Percentiles rank a stretch among this genome's conserved stretches.
These are phyloP conservation scores for Lepidotrigona ventralis DNA, from an alignment of 1,140 invertebrate genomes.

Conservation along the genomic window DNA sequence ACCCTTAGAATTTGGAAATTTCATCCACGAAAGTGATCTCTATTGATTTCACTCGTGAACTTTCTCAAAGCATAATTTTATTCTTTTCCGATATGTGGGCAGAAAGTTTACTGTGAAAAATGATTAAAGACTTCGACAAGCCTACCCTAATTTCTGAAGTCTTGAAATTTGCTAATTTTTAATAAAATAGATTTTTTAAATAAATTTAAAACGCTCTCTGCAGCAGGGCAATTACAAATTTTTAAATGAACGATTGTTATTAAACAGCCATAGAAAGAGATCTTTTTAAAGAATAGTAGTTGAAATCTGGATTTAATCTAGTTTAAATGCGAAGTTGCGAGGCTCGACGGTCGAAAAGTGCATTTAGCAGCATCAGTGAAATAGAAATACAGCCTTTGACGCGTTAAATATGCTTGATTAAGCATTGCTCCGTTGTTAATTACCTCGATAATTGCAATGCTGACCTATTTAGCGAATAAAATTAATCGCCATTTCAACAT, in stretches of 20 bases:
- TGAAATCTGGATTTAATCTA: neutral
- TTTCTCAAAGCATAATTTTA: neutral
- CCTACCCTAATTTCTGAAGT: neutral
- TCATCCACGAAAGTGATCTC: neutral
- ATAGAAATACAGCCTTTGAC: neutral
- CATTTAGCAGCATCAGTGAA: neutral
- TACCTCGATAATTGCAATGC: neutral
- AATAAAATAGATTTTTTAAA: too few species aligned
- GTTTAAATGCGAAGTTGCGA: neutral
- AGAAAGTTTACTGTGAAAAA: neutral
- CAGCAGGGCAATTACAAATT: too few species aligned
- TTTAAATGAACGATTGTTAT: too few species aligned
- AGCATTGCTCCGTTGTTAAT: neutral
- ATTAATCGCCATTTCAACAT: neutral
- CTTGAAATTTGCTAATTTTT: neutral
- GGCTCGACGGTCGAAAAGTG: neutral
- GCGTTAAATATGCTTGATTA: neutral
- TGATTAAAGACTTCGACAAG: neutral
- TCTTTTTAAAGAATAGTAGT: too few species aligned
- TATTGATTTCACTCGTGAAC: neutral
- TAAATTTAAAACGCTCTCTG: too few species aligned
- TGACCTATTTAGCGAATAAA: neutral
- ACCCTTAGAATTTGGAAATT: neutral
- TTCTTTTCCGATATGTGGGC: neutral
- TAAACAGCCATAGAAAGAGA: too few species aligned